Conservation (phyloP, 2,113 vertebrate species). For the Xenopus borealis region DNA sequence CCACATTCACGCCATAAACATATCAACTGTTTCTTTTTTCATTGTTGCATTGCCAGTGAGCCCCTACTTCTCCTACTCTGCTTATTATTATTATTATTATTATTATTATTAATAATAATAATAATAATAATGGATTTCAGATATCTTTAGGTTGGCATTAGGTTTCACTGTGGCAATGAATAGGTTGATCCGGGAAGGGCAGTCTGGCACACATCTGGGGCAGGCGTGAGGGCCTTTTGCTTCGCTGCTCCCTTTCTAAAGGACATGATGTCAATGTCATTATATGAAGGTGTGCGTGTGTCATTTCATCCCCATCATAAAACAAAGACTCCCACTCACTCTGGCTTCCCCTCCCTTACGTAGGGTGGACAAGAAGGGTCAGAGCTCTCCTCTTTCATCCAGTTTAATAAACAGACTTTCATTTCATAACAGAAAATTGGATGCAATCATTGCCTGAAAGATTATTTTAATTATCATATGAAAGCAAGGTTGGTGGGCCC, state of each 20-base stretch:
- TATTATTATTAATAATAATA: too few species aligned
- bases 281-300: neutral
- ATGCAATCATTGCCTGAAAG: neutral
- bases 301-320: neutral
- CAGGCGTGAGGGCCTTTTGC: neutral
- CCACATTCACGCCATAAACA: too few species aligned
- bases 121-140: too few species aligned
- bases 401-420: constrained; percentile 19
- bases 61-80: too few species aligned
- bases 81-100: too few species aligned
- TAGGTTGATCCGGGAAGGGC: too few species aligned
- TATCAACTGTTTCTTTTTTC: too few species aligned
- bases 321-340: constrained; percentile 19
- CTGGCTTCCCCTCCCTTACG: too few species aligned
- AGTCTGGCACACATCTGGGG: neutral
- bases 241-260: neutral
- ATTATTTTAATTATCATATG: constrained; percentile 7
- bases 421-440: constrained; percentile 32
- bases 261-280: neutral
- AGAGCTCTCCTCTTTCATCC: constrained; percentile 3
- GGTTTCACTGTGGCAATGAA: too few species aligned
- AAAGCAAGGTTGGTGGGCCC: neutral
- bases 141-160: too few species aligned
- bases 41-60: too few species aligned
- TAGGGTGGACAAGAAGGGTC: constrained; percentile 5